phyloP scores from a whole-genome alignment of 1,140 invertebrate species.

The Drosophila sp. region DNA sequence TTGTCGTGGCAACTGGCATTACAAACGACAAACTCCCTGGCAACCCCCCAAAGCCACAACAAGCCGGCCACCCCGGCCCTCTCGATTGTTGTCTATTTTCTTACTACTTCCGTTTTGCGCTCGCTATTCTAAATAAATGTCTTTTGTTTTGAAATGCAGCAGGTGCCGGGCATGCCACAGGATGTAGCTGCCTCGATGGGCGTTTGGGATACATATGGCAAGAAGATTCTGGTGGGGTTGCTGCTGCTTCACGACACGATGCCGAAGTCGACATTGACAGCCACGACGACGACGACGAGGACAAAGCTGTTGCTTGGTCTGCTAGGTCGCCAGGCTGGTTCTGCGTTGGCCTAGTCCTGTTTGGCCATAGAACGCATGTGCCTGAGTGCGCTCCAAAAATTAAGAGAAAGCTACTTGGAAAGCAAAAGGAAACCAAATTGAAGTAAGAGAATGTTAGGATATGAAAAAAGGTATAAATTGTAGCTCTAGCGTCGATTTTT shows the following conservation, averaged over 20 bases:
- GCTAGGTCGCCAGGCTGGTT: conserved; percentile 23
- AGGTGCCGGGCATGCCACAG: conserved; percentile 72
- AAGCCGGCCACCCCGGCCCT: neutral
- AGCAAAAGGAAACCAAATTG: neutral
- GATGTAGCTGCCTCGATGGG: conserved; percentile 52
- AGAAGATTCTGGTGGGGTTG: conserved; percentile 1
- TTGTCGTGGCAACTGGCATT: conserved; percentile 61
- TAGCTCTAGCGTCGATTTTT: conserved; percentile 14
- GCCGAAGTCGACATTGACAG: conserved; percentile 14
- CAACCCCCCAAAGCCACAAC: conserved; percentile 15
- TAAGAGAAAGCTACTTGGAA: neutral
- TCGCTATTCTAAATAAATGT: conserved; percentile 75
- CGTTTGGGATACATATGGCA: conserved; percentile 9
- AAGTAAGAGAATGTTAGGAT: conserved; percentile 35
- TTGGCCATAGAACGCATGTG: conserved; percentile 41
- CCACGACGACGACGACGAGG: conserved; percentile 24
- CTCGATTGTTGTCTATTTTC: conserved; percentile 61
- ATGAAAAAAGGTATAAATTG: conserved; percentile 24
- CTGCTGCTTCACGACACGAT: conserved; percentile 1
- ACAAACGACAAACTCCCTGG: conserved; percentile 13
- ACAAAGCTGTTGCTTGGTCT: conserved; percentile 51
- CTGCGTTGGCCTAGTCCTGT: conserved; percentile 72
- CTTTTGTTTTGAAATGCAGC: conserved; percentile 69
- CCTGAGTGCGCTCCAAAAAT: neutral
- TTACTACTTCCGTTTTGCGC: conserved; percentile 71